Base-by-base conservation (phyloP, 2,113 vertebrate species). In the Crocuta crocuta region DNA sequence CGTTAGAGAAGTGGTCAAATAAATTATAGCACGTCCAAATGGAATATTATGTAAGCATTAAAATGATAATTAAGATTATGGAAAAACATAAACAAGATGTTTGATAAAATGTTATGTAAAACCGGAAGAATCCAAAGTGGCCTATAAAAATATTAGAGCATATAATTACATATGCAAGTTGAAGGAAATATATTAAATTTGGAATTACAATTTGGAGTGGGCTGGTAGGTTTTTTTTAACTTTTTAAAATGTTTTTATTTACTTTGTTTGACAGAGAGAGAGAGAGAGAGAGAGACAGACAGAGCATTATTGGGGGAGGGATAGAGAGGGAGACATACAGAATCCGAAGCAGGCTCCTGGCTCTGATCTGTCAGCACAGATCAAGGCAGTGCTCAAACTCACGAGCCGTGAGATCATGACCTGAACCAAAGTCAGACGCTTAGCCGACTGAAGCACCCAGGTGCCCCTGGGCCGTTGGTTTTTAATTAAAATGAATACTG, bases 11-110 rank as follows among this genome's bases (percentile, higher is more conserved):
- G 45, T 95, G 31, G 24, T 55, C 86, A 71, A 83, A 92, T 88
- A 96, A 95, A 89, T 93, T 48, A 86, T 73, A 45, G 7, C 82
- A 93, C 21, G 71, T 88, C 73, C 55, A 92, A 58, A 43, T 89
- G 13, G 39, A 94, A 79, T 98, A 95, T 91, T 97, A 97, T 82
- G 1, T 5, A 92, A 7, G 17, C 50, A 92, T 94, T 95, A 95
- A 89, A 92, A 95, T 95, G 48, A 94, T 92, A 91, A 91, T 84
- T 94, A 97, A 68, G 8, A 74, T 95, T 81, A 89, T 82, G 1
- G 82, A 50, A 66, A 89, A 92, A 50, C 10, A 89, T 58, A 85
- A 91, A 66, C 8, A 89, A 89, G 28, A 70, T 85, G 35, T 70
- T 87, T 71, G 66, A 86, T 73, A 53, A 58, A 81, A 84, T 66